Base-by-base conservation (phyloP, 64 coral and sea anemone genomes). In the Porites lutea region DNA sequence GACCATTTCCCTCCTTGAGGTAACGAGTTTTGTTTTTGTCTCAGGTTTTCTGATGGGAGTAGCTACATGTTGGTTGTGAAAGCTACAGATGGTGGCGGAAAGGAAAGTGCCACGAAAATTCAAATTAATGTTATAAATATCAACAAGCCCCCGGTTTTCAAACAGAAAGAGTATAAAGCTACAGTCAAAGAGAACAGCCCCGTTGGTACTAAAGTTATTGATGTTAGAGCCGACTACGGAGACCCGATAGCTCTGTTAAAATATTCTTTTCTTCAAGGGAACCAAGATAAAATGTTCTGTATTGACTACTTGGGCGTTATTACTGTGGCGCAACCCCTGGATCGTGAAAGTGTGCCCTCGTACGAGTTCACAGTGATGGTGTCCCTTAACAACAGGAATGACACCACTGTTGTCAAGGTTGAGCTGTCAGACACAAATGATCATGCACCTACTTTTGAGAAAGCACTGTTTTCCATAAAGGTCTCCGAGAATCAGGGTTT, bases 31-130 rank as follows among this genome's bases (percentile, higher is more conserved):
- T 57, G 54, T 57, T 57, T 57, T 57, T 12, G 7, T 57, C 7
- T 57, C 37, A 97, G 95, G 85, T 94, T 91, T 81, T 44, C 82
- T n/a, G 92, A 94, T 13, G 10, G 92, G 18, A 75, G 82, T 21
- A 50, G 51, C 2, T 97, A 97, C 60, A 75, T 37, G 14, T 19
- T 97, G 13, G 63, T 89, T 6, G 6, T 97, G 19, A 45, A 49
- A 16, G 95, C 92, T 6, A 23, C 48, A 76, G 95, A 97, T 43
- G 51, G 48, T 9, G 88, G 69, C 0, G 81, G 92, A 21, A 82
- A 52, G 51, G 16, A 84, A 49, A 67, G 52, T 46, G 71, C 92
- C 0, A 88, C 75, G 3, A 60, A 23, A 4, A 48, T 97, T 77
- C 20, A 54, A 5, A 86, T 97, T 0, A 82, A 74, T 12, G 87